Evolutionary conservation across 1,140 invertebrate species (phyloP).

Genomic region (Harlomillsia oculata): DNA sequence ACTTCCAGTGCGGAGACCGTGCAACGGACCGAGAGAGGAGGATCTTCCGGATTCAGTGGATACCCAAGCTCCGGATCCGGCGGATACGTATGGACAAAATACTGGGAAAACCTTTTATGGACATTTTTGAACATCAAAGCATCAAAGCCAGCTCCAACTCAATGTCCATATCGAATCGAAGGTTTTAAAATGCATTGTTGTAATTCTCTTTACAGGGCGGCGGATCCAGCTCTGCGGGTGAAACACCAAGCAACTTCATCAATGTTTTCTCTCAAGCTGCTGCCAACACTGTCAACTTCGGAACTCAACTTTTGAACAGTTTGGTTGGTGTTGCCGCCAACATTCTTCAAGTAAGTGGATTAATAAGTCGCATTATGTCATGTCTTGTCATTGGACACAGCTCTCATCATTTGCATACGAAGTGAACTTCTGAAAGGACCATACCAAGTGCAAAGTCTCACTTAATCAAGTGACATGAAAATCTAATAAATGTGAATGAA

Average conservation of each 20-base stretch:
- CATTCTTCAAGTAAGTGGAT: constrained; percentile 34
- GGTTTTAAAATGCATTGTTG: constrained; percentile 8
- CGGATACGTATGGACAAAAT: no score
- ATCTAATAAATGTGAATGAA: no score
- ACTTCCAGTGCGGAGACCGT: constrained; percentile 34
- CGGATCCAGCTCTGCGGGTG: constrained; percentile 32
- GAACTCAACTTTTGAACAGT: constrained; percentile 35
- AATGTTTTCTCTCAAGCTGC: constrained; percentile 36
- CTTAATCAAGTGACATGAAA: no score
- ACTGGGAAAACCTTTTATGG: no score
- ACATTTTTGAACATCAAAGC: no score
- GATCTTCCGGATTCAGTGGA: constrained; percentile 13
- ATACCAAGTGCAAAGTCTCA: no score
- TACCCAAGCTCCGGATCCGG: constrained; percentile 1
- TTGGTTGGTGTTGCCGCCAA: constrained; percentile 36
- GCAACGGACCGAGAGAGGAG: constrained; percentile 20
- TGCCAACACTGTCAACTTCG: constrained; percentile 36
- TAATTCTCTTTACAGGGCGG: constrained; percentile 18
- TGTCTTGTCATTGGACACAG: no score
- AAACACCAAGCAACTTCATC: constrained; percentile 36
- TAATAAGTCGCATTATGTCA: not conserved
- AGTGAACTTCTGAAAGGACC: no score
- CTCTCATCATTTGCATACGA: no score
- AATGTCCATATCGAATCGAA: no score
- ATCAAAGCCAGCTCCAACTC: no score